phyloP scores from a whole-genome alignment of 2,888 invertebrate genomes.

The Rhodophaea formosa region DNA sequence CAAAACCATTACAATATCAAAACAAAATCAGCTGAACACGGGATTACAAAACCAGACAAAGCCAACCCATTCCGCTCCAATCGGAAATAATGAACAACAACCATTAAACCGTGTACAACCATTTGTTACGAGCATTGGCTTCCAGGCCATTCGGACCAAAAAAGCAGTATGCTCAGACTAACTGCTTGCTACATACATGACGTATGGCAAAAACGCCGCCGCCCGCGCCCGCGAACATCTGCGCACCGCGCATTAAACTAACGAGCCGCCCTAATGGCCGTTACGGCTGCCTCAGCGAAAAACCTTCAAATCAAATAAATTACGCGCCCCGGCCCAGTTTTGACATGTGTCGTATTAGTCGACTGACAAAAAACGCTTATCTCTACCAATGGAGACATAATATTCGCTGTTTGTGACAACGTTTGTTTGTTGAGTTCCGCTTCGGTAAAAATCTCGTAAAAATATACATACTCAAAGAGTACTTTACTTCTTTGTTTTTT shows the following conservation, averaged over 20 bases:
- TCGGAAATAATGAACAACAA: conserved; percentile 14
- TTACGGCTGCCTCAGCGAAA: conserved; percentile 62
- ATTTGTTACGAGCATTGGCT: conserved; percentile 34
- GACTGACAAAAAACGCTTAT: conserved; percentile 63
- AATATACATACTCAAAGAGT: too few species aligned
- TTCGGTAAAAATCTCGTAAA: too few species aligned
- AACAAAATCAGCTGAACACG: background rate
- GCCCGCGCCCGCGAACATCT: conserved; percentile 58
- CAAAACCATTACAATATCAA: background rate
- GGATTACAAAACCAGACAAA: conserved; percentile 12
- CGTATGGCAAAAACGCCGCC: conserved; percentile 68
- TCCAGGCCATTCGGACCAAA: conserved; percentile 36
- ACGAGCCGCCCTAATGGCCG: conserved; percentile 77
- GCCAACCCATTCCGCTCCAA: conserved; percentile 1
- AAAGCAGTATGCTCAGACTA: conserved; percentile 48
- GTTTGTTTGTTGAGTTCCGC: background rate
- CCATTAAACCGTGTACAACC: conserved; percentile 17
- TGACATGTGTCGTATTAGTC: conserved; percentile 66
- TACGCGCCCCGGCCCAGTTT: conserved; percentile 60
- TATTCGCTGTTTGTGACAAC: conserved; percentile 34
- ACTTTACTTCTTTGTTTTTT: conserved; percentile 11
- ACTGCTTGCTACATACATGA: conserved; percentile 58
- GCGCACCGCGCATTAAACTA: conserved; percentile 74
- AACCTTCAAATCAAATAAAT: conserved; percentile 72
- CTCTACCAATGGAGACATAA: conserved; percentile 54